Conservation (phyloP, 1,140 invertebrate genomes). For the Batillaria attramentaria region DNA sequence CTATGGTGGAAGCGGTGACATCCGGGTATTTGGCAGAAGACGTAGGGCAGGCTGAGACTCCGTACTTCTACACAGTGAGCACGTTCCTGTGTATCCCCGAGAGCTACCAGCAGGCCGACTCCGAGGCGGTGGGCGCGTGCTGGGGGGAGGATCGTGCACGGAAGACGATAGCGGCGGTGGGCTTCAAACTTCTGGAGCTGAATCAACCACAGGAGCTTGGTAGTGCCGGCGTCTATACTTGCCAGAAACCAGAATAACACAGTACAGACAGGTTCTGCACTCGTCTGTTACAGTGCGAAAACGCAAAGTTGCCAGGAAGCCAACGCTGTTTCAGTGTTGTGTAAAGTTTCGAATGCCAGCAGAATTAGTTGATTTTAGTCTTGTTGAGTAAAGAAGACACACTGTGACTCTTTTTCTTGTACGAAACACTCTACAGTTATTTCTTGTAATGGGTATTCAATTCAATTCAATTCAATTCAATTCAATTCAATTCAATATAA, state of each 20-base stretch:
- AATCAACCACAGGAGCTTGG: background rate
- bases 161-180: background rate
- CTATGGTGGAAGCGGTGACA: background rate
- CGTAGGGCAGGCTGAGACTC: background rate
- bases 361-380: no score
- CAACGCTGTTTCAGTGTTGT: no score
- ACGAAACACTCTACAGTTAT: background rate
- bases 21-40: slow-evolving; percentile 8
- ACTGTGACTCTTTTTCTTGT: no score
- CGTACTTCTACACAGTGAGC: slow-evolving; percentile 3
- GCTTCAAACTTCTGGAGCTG: background rate
- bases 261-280: no score
- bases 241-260: background rate
- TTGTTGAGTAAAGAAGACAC: background rate
- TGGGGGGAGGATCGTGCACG: slow-evolving; percentile 20
- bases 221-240: background rate
- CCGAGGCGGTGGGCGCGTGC: slow-evolving; percentile 16
- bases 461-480: no score
- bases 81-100: slow-evolving; percentile 21
- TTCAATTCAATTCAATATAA: no score
- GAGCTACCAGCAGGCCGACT: slow-evolving; percentile 22
- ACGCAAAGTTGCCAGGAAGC: no score
- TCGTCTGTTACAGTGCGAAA: no score
- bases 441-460: no score
- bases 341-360: no score